Evolutionary conservation across 2,113 vertebrate species (phyloP).

Genomic region (Aramus guarauna): DNA sequence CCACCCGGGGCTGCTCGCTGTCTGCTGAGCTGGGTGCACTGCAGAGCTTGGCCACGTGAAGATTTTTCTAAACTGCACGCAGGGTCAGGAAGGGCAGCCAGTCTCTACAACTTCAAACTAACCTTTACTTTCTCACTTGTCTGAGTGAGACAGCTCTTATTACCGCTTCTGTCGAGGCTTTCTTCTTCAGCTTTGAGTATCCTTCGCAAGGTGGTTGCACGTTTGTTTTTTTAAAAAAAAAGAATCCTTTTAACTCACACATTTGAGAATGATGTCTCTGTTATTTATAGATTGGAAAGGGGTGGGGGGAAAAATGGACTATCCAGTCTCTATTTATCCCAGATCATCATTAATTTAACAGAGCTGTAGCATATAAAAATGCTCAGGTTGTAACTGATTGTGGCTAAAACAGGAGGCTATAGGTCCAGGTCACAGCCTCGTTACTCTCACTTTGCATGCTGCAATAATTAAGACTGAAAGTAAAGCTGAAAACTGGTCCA

Average conservation of each 20-base stretch:
- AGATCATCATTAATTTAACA: background rate
- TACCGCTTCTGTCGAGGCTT: background rate
- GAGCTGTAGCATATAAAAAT: background rate
- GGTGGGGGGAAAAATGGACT: background rate
- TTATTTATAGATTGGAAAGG: background rate
- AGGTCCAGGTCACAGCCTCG: background rate
- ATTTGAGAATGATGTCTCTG: background rate
- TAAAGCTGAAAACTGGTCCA: background rate
- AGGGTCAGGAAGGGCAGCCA: background rate
- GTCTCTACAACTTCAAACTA: background rate
- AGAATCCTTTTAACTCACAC: background rate
- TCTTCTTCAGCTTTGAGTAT: background rate
- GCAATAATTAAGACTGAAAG: background rate
- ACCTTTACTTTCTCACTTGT: background rate
- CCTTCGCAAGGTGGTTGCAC: background rate
- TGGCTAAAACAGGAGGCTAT: background rate
- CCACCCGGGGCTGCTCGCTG: background rate
- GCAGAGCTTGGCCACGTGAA: background rate
- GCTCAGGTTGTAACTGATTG: background rate
- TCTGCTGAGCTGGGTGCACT: background rate
- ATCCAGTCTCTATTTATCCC: too few relatives aligned
- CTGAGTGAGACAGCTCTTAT: background rate
- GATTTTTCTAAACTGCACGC: accelerated
- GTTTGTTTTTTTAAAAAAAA: too few relatives aligned
- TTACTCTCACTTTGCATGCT: background rate